These are phyloP conservation scores for Tachuris rubrigastra DNA, from an alignment of 2,113 vertebrate genomes.

Conservation along the genomic window DNA sequence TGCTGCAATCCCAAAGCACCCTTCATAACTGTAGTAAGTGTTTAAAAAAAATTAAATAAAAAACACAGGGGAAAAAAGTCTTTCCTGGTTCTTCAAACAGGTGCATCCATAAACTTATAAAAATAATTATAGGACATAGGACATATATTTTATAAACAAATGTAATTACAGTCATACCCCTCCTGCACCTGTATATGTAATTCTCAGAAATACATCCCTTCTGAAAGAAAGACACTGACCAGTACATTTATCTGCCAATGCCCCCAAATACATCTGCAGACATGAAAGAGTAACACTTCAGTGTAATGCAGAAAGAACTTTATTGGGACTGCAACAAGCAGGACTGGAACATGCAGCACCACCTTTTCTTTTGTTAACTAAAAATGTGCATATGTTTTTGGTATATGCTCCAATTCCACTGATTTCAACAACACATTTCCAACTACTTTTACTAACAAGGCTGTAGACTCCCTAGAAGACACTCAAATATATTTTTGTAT, in stretches of 20 bases:
- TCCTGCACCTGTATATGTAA: background rate
- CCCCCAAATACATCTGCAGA: background rate
- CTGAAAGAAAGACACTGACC: background rate
- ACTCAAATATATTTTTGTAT: background rate
- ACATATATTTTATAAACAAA: background rate
- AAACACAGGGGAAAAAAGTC: rapidly evolving
- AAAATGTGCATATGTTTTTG: background rate
- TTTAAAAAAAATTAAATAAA: background rate
- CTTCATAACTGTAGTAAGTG: background rate
- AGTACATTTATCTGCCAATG: background rate
- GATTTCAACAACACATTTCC: background rate
- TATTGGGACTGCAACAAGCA: background rate
- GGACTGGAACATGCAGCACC: background rate
- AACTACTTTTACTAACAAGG: background rate
- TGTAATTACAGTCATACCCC: background rate
- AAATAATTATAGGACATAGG: background rate
- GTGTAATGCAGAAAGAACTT: background rate
- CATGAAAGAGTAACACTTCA: background rate
- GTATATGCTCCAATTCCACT: background rate
- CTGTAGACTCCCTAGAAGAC: background rate
- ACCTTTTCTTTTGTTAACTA: background rate
- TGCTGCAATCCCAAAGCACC: background rate
- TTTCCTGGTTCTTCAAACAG: background rate
- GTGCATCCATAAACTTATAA: background rate
- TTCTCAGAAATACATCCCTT: background rate